A percentile compares a stretch with the other conserved stretches of the same genome.
Conservation (phyloP, 2,113 vertebrate species). For the Carettochelys insculpta region DNA sequence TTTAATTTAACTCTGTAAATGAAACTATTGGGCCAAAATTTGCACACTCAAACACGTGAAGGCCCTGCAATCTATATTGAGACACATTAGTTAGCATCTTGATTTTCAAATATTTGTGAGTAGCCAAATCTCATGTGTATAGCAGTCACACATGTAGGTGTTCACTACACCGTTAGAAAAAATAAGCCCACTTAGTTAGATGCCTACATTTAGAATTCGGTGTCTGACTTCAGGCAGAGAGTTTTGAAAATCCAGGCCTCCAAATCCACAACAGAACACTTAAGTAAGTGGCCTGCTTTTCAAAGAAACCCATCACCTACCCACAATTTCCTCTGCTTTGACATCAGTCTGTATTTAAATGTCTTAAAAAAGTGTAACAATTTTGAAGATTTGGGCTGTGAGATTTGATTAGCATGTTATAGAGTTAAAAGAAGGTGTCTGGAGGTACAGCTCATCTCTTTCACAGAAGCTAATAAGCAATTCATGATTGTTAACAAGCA, state of each 20-base stretch:
- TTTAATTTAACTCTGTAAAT: conserved; percentile 20
- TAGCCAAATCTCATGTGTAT: neutral
- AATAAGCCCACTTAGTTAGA: neutral
- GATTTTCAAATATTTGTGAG: neutral
- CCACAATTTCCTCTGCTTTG: neutral
- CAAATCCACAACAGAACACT: neutral
- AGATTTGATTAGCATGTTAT: neutral
- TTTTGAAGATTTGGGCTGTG: neutral
- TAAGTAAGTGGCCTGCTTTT: neutral
- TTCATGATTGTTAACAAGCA: conserved; percentile 7
- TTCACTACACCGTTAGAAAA: neutral
- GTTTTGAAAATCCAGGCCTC: neutral
- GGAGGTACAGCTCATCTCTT: neutral
- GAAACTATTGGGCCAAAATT: neutral
- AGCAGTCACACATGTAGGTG: neutral
- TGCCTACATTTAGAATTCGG: fast-evolving
- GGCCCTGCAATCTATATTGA: neutral
- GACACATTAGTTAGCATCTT: neutral
- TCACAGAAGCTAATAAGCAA: neutral
- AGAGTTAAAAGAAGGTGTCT: neutral
- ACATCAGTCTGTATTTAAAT: neutral
- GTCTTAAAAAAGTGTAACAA: neutral
- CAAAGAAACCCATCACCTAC: neutral
- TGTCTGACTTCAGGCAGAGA: fast-evolving
- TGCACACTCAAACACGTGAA: neutral